Base-by-base conservation (phyloP, 2,888 invertebrate genomes). In the Eupithecia subumbrata region DNA sequence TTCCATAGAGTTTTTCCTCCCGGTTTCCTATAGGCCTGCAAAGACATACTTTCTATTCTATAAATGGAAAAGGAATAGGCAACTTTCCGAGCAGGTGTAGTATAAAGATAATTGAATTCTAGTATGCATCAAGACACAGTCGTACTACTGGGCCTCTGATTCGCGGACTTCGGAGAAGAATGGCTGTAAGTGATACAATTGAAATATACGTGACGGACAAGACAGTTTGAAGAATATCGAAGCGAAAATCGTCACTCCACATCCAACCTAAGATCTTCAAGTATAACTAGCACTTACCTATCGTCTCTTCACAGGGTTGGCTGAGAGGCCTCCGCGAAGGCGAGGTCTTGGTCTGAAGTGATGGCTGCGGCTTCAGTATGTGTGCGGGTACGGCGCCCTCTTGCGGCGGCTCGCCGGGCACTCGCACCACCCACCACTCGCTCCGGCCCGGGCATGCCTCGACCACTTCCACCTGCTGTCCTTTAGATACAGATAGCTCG, bases 381-480 rank as follows among this genome's bases (percentile, higher is more conserved):
- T 97, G 96, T 4, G 96, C 96, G 37, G 98, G 98, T 79, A 98
- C 98, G 73, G 98, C 95, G 72, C 98, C 98, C 89, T 98, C 98
- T 64, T 96, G 96, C 68, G 96, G 95, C 74, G 95, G 96, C 90
- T 96, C 90, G 83, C 93, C 93, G 5, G 94, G 92, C 68, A 96
- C 95, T 75, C 97, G 95, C 80, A 97, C 97, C 86, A 97, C 90
- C 95, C 97, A 97, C 94, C 96, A 97, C 85, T 97, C 97, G 76
- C 96, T 94, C 85, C 97, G 93, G 83, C 96, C 94, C 77, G 96
- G 93, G 86, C 97, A 96, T 79, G 96, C 95, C 89, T 99, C 98
- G 81, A 99, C 95, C 80, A 99, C 97, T 90, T 99, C 99, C 79
- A 99, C 98, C 92, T 98, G 98, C 93, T 98, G 98, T 37, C 99